Percentiles rank a stretch among this genome's conserved stretches.
These are phyloP conservation scores for Panagrolaimus sp. DNA, from an alignment of 1,140 invertebrate species.

Conservation along the genomic window DNA sequence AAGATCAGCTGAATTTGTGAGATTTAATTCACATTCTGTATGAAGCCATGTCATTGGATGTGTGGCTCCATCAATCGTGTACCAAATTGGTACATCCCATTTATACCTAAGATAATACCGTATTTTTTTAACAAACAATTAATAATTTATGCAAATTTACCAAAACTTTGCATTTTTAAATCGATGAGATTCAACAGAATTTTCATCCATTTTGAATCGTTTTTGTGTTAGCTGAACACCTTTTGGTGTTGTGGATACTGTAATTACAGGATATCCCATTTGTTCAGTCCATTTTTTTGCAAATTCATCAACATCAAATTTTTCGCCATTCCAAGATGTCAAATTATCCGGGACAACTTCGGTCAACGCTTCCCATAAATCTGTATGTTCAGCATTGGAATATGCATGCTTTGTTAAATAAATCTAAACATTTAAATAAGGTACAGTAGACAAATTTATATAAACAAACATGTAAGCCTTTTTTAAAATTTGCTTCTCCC, in stretches of 20 bases:
- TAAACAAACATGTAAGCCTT: conserved; percentile 40
- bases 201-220: conserved; percentile 55
- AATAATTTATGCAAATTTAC: conserved; percentile 25
- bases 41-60: conserved; percentile 22
- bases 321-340: conserved; percentile 45
- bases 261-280: conserved; percentile 51
- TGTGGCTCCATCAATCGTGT: conserved; percentile 37
- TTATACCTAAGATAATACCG: conserved; percentile 28
- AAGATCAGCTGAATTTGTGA: conserved; percentile 9
- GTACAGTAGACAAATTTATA: not conserved
- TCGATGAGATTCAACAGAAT: conserved; percentile 43
- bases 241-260: conserved; percentile 9
- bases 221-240: conserved; percentile 48
- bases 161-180: conserved; percentile 43
- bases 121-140: too few relatives aligned
- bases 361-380: conserved; percentile 47
- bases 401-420: conserved; percentile 52
- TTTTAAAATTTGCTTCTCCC: conserved; percentile 74
- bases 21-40: not conserved
- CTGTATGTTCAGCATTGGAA: conserved; percentile 44
- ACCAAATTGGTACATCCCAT: conserved; percentile 48
- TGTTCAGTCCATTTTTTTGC: conserved; percentile 50
- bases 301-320: conserved; percentile 50
- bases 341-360: conserved; percentile 47
- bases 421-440: conserved; percentile 29